Evolutionary conservation across 2,797 vertebrate genomes (phyloP).

Genomic region (Mus spretus): DNA sequence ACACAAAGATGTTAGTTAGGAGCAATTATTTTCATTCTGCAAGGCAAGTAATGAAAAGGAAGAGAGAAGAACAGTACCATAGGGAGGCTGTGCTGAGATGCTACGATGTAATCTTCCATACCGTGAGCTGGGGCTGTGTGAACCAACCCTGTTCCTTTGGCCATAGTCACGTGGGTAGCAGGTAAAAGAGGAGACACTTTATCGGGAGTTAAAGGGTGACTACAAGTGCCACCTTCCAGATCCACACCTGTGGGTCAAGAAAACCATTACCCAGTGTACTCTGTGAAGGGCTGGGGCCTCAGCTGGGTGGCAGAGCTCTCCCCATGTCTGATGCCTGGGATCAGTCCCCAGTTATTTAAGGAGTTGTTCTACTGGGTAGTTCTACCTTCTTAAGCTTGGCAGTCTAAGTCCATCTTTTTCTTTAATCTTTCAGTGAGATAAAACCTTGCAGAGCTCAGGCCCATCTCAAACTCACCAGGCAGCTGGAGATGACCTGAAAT

Average conservation of each 20-base stretch:
- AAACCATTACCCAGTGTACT: not conserved
- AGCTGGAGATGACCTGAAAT: not conserved
- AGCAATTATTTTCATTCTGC: not conserved
- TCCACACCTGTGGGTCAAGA: conserved; percentile 90
- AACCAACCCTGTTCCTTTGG: conserved; percentile 97
- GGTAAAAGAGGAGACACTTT: conserved; percentile 94
- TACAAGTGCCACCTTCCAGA: conserved; percentile 93
- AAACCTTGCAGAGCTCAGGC: not conserved
- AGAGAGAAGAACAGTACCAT: conserved; percentile 89
- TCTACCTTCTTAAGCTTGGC: not conserved
- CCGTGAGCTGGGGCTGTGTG: conserved; percentile 98
- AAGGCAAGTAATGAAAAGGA: conserved; percentile 28
- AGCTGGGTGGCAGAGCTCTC: not conserved
- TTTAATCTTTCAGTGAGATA: not conserved
- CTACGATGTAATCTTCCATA: conserved; percentile 97
- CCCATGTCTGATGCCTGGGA: not conserved
- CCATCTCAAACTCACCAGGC: not conserved
- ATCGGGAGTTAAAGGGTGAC: conserved; percentile 93
- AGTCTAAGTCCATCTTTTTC: not conserved
- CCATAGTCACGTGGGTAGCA: conserved; percentile 96
- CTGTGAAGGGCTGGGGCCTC: not conserved
- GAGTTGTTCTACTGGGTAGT: not conserved
- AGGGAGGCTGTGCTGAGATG: conserved; percentile 93
- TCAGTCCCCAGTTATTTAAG: not conserved
- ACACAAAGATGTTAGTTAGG: not conserved